These are phyloP conservation scores for Coenobita brevimanus DNA, from an alignment of 1,140 invertebrate species.

Conservation along the genomic window DNA sequence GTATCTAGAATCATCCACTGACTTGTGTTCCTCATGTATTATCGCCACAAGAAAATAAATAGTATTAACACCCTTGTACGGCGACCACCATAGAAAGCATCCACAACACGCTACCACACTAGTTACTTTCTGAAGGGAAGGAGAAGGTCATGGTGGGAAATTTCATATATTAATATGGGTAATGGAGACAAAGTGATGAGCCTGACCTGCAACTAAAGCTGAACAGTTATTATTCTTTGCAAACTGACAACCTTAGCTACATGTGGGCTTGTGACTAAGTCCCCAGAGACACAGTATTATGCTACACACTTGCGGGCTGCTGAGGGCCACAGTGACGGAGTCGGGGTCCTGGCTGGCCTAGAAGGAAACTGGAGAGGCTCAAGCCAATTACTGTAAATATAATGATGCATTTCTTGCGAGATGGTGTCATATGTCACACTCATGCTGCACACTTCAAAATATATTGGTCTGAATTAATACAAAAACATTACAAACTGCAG, in stretches of 20 bases:
- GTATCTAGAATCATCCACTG: conserved; percentile 47
- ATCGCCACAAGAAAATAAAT: conserved; percentile 45
- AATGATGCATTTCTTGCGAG: too few relatives aligned
- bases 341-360: conserved; percentile 5
- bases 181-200: conserved; percentile 39
- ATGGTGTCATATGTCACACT: too few relatives aligned
- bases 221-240: not conserved
- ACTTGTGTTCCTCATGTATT: conserved; percentile 48
- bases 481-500: too few relatives aligned
- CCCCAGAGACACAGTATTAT: conserved; percentile 59
- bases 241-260: conserved; percentile 37
- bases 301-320: conserved; percentile 48
- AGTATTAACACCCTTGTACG: conserved; percentile 40
- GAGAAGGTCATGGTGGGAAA: conserved; percentile 27
- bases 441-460: too few relatives aligned
- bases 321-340: conserved; percentile 8
- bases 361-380: not conserved
- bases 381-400: too few relatives aligned
- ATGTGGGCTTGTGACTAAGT: conserved; percentile 32
- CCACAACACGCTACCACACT: conserved; percentile 62
- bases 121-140: conserved; percentile 44
- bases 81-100: conserved; percentile 62
- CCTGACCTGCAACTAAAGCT: conserved; percentile 46
- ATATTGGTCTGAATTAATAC: too few relatives aligned
- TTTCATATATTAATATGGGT: conserved; percentile 47